These are phyloP conservation scores for Sarcophaga caerulescens DNA, from an alignment of 2,888 invertebrate species.

Conservation along the genomic window DNA sequence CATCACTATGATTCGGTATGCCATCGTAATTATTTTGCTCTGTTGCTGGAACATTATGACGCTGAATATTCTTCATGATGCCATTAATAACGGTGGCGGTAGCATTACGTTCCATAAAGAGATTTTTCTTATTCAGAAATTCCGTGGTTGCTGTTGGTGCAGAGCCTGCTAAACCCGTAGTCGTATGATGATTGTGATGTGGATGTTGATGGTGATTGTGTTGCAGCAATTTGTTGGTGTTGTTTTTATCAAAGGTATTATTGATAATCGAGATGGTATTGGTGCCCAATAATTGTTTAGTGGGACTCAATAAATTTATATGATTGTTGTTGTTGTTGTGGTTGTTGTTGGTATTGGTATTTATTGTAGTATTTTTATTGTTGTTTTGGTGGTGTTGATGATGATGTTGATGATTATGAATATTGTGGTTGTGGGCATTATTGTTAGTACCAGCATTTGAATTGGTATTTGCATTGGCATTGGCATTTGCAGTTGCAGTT, in stretches of 20 bases:
- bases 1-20: constrained; percentile 47
- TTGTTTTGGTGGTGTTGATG: constrained; percentile 60
- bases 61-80: constrained; percentile 79
- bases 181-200: constrained; percentile 42
- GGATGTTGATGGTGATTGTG: constrained; percentile 22
- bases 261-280: constrained; percentile 77
- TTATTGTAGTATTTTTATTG: neutral
- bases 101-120: constrained; percentile 78
- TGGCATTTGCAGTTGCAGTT: constrained; percentile 53
- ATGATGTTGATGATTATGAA: constrained; percentile 56
- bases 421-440: constrained; percentile 52
- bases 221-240: constrained; percentile 65
- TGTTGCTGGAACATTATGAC: constrained; percentile 63
- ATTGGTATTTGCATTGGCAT: constrained; percentile 57
- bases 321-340: constrained; percentile 74
- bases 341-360: constrained; percentile 61
- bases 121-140: constrained; percentile 79
- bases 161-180: constrained; percentile 28
- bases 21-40: constrained; percentile 34
- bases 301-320: constrained; percentile 75
- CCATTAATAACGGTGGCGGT: constrained; percentile 79
- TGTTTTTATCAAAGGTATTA: constrained; percentile 76
- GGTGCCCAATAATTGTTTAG: constrained; percentile 75
- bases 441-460: constrained; percentile 72
- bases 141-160: constrained; percentile 70